A percentile compares a stretch with the other conserved stretches of the same genome.
phyloP scores from a whole-genome alignment of 2,113 vertebrate genomes.

The Pedetes capensis region DNA sequence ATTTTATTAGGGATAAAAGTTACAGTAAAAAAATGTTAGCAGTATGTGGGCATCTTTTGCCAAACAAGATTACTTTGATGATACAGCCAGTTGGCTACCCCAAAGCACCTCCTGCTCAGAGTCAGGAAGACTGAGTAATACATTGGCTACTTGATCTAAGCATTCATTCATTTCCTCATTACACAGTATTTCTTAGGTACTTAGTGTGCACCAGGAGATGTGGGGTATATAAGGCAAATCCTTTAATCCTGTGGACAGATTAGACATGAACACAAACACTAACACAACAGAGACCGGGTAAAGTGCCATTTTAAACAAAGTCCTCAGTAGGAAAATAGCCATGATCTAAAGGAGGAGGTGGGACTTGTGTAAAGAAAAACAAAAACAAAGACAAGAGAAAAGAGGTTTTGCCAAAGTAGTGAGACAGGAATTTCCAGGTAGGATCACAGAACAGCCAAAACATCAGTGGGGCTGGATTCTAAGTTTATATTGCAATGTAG shows the following conservation, averaged over 20 bases:
- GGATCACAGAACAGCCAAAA: not conserved
- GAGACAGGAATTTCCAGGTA: not conserved
- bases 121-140: slow-evolving; percentile 19
- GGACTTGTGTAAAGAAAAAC: not conserved
- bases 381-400: slow-evolving; percentile 9
- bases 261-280: not conserved
- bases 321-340: not conserved
- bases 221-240: not conserved
- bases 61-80: slow-evolving; percentile 16
- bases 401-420: not conserved
- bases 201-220: not conserved
- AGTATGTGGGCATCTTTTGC: not conserved
- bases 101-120: not conserved
- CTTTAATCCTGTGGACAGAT: not conserved
- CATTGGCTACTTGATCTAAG: slow-evolving; percentile 10
- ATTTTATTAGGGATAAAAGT: slow-evolving; percentile 16
- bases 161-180: not conserved
- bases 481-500: not conserved
- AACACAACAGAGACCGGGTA: not conserved
- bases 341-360: not conserved
- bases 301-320: not conserved
- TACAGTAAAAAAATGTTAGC: slow-evolving; percentile 13
- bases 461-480: not conserved
- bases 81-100: not conserved
- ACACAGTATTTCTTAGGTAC: not conserved